Base-by-base conservation (phyloP, 2,888 invertebrate species). In the Pogonocherus hispidulus region DNA sequence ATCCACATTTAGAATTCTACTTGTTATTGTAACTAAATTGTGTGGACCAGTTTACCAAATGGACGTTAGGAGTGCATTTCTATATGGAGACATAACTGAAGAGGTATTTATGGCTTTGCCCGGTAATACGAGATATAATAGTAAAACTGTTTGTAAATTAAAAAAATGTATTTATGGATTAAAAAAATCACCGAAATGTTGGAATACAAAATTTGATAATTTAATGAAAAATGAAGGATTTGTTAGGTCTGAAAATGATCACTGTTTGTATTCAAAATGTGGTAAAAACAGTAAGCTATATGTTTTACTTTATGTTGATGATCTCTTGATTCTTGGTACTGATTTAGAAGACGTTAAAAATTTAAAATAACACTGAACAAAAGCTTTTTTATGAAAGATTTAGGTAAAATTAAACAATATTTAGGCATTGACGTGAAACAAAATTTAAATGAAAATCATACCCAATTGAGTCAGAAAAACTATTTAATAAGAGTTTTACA, bases 311-410 rank as follows among this genome's bases (percentile, higher is more conserved):
- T 27, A 52, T 52, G 52, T 27, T 16, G 23, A 52, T 52, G 16
- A 22, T 44, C n/a, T 41, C 3, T 11, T 27, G 9, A 23, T 32
- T 9, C 11, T 52, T 6, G 6, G 23, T n/a, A 52, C 11, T 22
- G 18, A 16, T 19, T 8, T 19, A 46, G 9, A 6, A 16, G 32
- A 63, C 23, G 19, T 63, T 4, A 32, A 63, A 27, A 1, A 3
- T 55, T 55, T 19, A 63, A 47, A 54, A 3, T 2, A 18, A n/a
- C 51, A 37, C 51, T 63, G n/a, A 22, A 5, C 20, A 51, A 35
- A 22, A 35, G 20, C 37, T 52, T 55, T 19, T 44, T 27, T 20
- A 54, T 63, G 54, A 54, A 19, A 27, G 47, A 63, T 19, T 63
- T 63, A 19, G 41, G 41, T 11, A 16, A 57, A 57, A 57, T 41